A percentile compares a stretch with the other conserved stretches of the same genome.
Conservation (phyloP, 2,113 vertebrate genomes). For the Laterallus jamaicensis region DNA sequence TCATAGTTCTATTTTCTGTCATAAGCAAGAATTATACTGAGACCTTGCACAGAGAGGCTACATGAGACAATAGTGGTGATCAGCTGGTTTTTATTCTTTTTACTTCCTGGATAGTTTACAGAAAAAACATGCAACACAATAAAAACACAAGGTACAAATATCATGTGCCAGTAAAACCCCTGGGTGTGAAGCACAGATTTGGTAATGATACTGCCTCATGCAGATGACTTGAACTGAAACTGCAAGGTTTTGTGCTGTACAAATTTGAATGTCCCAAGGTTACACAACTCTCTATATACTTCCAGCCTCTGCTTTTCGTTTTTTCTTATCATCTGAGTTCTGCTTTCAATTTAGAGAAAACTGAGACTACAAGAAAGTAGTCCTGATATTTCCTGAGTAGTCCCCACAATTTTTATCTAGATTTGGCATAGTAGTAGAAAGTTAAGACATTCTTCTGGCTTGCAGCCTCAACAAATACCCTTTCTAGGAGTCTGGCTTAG, state of each 20-base stretch:
- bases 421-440: neutral
- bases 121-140: constrained; percentile 71
- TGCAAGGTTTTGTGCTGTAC: neutral
- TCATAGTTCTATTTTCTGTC: constrained; percentile 61
- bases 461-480: neutral
- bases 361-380: neutral
- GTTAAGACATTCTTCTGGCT: neutral
- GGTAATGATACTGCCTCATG: neutral
- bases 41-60: constrained; percentile 78
- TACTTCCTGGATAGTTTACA: constrained; percentile 75
- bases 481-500: neutral
- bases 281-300: neutral
- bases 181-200: neutral
- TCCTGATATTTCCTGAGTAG: neutral
- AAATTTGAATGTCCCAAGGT: neutral
- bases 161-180: neutral
- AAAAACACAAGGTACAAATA: neutral
- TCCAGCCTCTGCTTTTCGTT: neutral
- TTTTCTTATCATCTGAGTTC: neutral
- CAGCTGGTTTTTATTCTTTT: constrained; percentile 82
- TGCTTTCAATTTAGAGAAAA: neutral
- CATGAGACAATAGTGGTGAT: constrained; percentile 79
- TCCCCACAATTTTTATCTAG: neutral
- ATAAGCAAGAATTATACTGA: constrained; percentile 80
- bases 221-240: neutral